Conservation (phyloP, 2,888 invertebrate genomes). For the Cataglyphis altisquamis region DNA sequence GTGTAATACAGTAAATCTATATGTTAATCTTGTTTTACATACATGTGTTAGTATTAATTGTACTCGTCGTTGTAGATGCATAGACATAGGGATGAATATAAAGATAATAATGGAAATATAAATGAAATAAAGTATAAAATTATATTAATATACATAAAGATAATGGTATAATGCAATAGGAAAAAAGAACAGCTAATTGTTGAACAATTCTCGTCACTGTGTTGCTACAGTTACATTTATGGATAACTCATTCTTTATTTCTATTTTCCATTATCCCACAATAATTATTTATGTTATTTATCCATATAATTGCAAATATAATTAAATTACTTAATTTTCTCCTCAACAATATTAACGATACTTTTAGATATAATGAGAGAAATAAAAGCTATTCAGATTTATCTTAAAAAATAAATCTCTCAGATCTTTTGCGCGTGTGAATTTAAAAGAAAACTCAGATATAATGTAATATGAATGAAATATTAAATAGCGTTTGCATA, state of each 20-base stretch:
- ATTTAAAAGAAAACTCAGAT: not conserved
- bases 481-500: not conserved
- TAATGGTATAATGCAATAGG: not conserved
- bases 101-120: no score
- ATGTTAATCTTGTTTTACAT: not conserved
- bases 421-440: no score
- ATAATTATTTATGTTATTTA: slow-evolving; percentile 6
- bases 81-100: not conserved
- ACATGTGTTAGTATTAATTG: not conserved
- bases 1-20: not conserved
- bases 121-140: not conserved
- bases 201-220: not conserved
- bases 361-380: not conserved
- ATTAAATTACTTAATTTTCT: not conserved
- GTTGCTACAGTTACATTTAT: not conserved
- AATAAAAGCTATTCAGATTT: not conserved
- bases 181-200: not conserved
- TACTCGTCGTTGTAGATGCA: not conserved
- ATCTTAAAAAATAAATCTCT: not conserved
- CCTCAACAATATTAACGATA: not conserved
- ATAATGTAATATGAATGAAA: not conserved
- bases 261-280: not conserved
- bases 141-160: not conserved
- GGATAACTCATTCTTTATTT: slow-evolving; percentile 7
- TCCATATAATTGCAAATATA: not conserved